Evolutionary conservation across 1,140 invertebrate genomes (phyloP), one percentile per base, ranked within the genome.

Genomic region (Orchesella cincta): DNA sequence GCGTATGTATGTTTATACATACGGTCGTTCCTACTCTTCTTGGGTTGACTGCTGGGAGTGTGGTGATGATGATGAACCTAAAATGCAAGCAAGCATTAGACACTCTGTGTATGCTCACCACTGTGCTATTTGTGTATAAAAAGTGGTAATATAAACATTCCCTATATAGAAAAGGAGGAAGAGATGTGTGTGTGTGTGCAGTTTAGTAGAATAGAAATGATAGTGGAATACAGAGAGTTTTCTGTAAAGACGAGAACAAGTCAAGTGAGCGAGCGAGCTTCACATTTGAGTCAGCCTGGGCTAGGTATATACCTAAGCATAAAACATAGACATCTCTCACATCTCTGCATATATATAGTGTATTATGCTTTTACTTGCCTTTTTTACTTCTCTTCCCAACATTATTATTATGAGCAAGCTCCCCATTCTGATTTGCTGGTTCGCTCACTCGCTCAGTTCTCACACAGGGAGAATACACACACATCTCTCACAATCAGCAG

Each of bases 11-110:
- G 8, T 57, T 5, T 57, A 23, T 26, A 23, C 54, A 57, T 26
- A 57, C 54, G 54, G 54, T 57, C 23, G 54, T 57, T 57, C 54
- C 39, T 46, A 8, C 39, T 46, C 18, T 57, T 57, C 14, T 57
- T 57, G 14, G 54, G 14, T n/a, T 16, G 54, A 26, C 54, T 57
- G 54, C 23, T n/a, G 54, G 54, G 54, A 57, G 54, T 57, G 54
- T 57, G 54, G 54, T 57, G 54, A 57, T 8, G 20, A 18, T 12
- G 26, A 18, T 12, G 26, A 23, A 12, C 54, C 54, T 57, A n/a
- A 57, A 57, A 57, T 23, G 12, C 26, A 57, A 23, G 23, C 14
- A 16, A 57, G 54, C 23, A 16, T 18, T 5, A 57, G 54, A 23
- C 54, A 18, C 54, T 57, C 14, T 57, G 54, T 14, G 54, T 57